Conservation (phyloP, 2,888 invertebrate species). For the Heterodera filipjevi region DNA sequence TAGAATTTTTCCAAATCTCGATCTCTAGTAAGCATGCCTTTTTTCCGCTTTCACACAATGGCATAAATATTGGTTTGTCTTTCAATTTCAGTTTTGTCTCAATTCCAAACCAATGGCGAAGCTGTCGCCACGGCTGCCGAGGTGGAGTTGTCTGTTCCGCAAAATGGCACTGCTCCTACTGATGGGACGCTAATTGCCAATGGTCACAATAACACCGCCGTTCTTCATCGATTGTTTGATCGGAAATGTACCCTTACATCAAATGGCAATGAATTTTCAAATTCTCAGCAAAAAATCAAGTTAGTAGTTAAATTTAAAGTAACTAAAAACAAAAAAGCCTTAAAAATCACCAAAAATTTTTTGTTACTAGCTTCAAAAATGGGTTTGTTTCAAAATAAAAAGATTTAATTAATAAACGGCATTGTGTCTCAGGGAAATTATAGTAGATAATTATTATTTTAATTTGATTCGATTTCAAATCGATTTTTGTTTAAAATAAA, state of each 20-base stretch:
- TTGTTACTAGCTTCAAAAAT: too few relatives aligned
- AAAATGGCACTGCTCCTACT: not conserved
- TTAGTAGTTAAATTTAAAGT: not conserved
- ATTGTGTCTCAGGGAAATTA: too few relatives aligned
- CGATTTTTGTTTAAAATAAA: too few relatives aligned
- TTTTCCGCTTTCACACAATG: not conserved
- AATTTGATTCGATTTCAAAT: too few relatives aligned
- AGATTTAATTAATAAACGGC: too few relatives aligned
- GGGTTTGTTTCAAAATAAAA: too few relatives aligned
- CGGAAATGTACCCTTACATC: not conserved
- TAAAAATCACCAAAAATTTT: too few relatives aligned
- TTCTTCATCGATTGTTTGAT: slow-evolving; percentile 1
- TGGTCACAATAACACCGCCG: not conserved
- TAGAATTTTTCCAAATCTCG: too few relatives aligned
- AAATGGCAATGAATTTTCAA: not conserved
- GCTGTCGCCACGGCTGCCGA: too few relatives aligned
- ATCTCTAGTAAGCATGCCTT: too few relatives aligned
- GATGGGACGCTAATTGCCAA: not conserved
- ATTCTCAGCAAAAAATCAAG: not conserved
- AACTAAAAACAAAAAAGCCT: too few relatives aligned
- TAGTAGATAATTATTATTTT: slow-evolving; percentile 1
- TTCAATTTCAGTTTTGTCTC: slow-evolving; percentile 16
- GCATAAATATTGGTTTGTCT: not conserved
- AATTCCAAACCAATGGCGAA: not conserved
- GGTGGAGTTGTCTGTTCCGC: not conserved